Evolutionary conservation across 2,888 invertebrate species (phyloP).

Genomic region (Ypsolopha scabrella): DNA sequence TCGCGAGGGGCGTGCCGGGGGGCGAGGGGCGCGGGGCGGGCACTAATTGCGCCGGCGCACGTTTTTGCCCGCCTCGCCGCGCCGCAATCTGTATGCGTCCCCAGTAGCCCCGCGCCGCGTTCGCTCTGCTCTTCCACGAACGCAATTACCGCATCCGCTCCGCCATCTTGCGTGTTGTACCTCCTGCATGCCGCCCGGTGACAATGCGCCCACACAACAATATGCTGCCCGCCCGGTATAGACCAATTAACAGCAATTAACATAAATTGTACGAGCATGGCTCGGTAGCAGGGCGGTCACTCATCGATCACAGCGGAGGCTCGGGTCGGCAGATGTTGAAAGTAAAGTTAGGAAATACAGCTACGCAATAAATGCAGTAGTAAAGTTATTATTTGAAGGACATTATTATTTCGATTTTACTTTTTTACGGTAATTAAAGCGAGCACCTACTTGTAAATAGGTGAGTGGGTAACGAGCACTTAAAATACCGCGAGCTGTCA

Average conservation of each 20-base stretch:
- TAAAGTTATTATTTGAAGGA: too few species aligned
- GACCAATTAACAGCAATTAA: conserved; percentile 45
- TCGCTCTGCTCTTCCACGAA: conserved; percentile 44
- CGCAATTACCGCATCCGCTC: conserved; percentile 60
- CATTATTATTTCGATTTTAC: too few species aligned
- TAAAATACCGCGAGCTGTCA: conserved; percentile 2
- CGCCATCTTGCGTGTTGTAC: conserved; percentile 44
- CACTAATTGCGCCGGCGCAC: conserved; percentile 32
- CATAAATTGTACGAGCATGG: conserved; percentile 22
- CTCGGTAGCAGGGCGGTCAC: neutral
- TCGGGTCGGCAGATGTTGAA: too few species aligned
- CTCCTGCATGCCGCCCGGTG: neutral
- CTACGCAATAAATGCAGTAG: too few species aligned
- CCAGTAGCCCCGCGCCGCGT: conserved; percentile 14
- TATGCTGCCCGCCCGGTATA: conserved; percentile 10
- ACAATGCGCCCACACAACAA: neutral
- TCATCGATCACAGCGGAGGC: too few species aligned
- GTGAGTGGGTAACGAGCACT: conserved; percentile 5
- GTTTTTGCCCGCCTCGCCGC: conserved; percentile 39
- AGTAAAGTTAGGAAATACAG: too few species aligned
- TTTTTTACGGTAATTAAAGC: neutral
- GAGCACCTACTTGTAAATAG: neutral
- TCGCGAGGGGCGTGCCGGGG: conserved; percentile 3
- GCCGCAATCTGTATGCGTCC: conserved; percentile 48
- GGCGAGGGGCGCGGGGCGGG: conserved; percentile 11